Evolutionary conservation across 2,888 invertebrate species (phyloP).

Genomic region (Tetramorium bicarinatum): DNA sequence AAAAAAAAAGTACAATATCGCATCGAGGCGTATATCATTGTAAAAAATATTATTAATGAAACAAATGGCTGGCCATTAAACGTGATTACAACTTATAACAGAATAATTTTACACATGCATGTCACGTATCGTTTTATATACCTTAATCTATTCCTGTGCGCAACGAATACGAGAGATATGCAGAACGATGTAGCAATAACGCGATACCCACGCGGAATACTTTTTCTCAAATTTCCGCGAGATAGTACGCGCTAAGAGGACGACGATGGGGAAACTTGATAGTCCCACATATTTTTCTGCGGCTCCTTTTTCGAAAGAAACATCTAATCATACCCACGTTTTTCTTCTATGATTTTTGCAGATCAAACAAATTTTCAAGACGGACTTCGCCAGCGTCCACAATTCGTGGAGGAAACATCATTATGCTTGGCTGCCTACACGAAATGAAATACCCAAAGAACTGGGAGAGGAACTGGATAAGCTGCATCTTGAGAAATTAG

Average conservation of each 20-base stretch:
- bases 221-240: conserved; percentile 53
- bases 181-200: conserved; percentile 25
- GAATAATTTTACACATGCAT: neutral
- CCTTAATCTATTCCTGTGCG: conserved; percentile 13
- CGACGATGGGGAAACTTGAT: conserved; percentile 42
- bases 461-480: conserved; percentile 85
- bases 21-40: neutral
- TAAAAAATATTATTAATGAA: neutral
- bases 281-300: neutral
- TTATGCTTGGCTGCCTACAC: conserved; percentile 87
- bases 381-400: conserved; percentile 84
- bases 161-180: conserved; percentile 33
- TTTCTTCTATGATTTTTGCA: conserved; percentile 80
- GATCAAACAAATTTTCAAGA: conserved; percentile 86
- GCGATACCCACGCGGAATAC: conserved; percentile 47
- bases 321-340: conserved; percentile 37
- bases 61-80: neutral
- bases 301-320: conserved; percentile 12
- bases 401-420: conserved; percentile 85
- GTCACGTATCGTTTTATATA: conserved; percentile 32
- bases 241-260: conserved; percentile 22
- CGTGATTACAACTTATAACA: neutral
- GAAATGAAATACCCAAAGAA: conserved; percentile 87
- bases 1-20: neutral
- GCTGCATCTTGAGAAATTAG: conserved; percentile 85